Evolutionary conservation across 2,888 invertebrate species (phyloP), one percentile per base, ranked within the genome.

Genomic region (Platycheirus rosarum): DNA sequence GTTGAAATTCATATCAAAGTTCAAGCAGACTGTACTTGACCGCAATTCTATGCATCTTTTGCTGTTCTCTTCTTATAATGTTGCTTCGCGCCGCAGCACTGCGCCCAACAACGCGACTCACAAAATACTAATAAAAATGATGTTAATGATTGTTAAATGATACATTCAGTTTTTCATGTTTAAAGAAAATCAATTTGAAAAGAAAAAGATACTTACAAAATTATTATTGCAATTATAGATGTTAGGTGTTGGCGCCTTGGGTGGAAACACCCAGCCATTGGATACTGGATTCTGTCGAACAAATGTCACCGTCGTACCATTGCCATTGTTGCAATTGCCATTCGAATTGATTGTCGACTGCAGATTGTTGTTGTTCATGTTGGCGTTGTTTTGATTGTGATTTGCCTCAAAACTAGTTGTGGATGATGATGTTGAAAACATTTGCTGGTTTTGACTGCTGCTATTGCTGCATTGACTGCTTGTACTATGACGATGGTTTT

Each of bases 181-280:
- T 76, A 18, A 13, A 65, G 6, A 40, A 16, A 26, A 55, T 4
- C 35, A 29, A 44, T n/a, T 26, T 57, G 29, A 2, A 16, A 18
- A 71, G 6, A 51, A 42, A 51, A 14, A 49, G 42, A 37, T 78
- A 88, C 93, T 92, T 91, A 96, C 96, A 95, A 95, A 95, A 55
- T 87, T 85, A 93, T 95, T 95, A 91, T 94, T 94, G 85, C 87
- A 87, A 90, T 92, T 92, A 92, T 93, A 89, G 84, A 89, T 88
- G 92, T 94, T 95, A 91, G 94, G 95, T 89, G 94, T 93, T 88
- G 94, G 94, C 90, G 94, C 93, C 91, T 95, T 94, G 87, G 95
- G 95, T 89, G 95, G 95, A 91, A 95, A 95, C 91, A 95, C 95
- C 96, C 96, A 96, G 89, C 95, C 92, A 77, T 86, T 87, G 14